Evolutionary conservation across 1,140 invertebrate genomes (phyloP), one percentile per base, ranked within the genome.

Genomic region (Vanessa tameamea): DNA sequence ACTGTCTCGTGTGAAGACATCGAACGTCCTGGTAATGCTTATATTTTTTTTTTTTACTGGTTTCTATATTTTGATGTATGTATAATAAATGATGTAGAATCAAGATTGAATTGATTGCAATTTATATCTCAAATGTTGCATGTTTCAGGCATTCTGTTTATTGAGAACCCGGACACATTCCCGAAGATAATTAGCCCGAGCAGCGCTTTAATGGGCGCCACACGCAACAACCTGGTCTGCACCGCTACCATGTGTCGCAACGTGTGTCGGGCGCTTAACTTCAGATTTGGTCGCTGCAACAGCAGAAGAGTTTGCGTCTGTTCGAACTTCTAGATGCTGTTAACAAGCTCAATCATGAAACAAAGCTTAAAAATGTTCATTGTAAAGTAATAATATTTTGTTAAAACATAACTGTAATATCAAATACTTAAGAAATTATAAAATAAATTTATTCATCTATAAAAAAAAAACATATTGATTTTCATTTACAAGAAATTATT

Each of bases 261-360:
- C 47, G 57, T 71, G 43, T 77, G 76, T 64, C 48, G 43, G 20
- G 51, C 71, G 11, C 67, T 73, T 15, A 61, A 67, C 43, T 77
- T 43, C 67, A 69, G 31, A 11, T 61, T 69, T 31, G 71, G 67
- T 12, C 67, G 61, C 37, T 77, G 76, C 48, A 77, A 67, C 72
- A 20, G 43, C 1, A 55, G 69, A 2, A 37, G n/a, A 12, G 47
- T 70, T 9, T 77, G 76, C n/a, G 72, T 77, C 13, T 73, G 76
- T n/a, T 69, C 47, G 13, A 47, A 55, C 13, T 57, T 43, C 11
- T 69, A 68, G 55, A 26, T 15, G 20, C 6, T 48, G 1, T 16
- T 48, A 23, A 5, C 6, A 23, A 23, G 9, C 20, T 23, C 20
- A 8, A 14, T 0, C 0, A 57, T 23, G 23, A 57, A 2, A 53